A percentile compares a stretch with the other conserved stretches of the same genome.
Evolutionary conservation across 2,113 vertebrate species (phyloP).

Genomic region (Empidonax traillii): DNA sequence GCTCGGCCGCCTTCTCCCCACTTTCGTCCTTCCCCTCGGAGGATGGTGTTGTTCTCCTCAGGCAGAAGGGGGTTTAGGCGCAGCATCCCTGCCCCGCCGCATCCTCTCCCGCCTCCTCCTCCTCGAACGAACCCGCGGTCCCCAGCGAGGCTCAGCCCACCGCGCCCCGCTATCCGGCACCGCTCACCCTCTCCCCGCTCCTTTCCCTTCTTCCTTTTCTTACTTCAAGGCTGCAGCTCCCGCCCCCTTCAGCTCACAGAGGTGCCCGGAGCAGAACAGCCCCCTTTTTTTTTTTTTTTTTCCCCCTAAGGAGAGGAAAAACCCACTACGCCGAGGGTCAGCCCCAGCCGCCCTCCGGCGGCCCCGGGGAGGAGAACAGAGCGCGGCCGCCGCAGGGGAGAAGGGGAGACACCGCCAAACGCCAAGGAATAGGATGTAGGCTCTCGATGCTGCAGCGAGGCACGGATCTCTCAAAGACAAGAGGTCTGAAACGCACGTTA

Average conservation of each 20-base stretch:
- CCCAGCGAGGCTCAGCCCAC: not conserved
- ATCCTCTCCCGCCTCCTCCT: not conserved
- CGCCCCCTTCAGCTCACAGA: constrained; percentile 36
- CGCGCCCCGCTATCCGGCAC: not conserved
- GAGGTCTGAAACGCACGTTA: not conserved
- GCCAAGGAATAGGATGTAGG: not conserved
- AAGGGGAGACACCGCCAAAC: not conserved
- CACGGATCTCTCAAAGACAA: not conserved
- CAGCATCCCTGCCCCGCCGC: not conserved
- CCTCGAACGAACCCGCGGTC: not conserved
- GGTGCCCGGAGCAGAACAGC: not conserved
- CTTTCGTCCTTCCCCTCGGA: not conserved
- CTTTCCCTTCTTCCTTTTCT: constrained; percentile 36
- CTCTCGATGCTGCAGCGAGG: not conserved
- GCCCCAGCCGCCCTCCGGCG: not conserved
- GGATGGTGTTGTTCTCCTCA: not conserved
- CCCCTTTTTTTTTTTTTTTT: not conserved
- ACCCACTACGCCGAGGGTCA: not conserved
- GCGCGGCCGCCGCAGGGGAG: not conserved
- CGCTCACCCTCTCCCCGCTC: not conserved
- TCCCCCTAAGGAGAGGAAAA: not conserved
- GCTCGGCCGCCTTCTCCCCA: not conserved
- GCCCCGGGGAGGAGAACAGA: not conserved
- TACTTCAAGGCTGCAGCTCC: constrained; percentile 23
- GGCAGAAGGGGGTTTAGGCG: not conserved